Evolutionary conservation across 1,140 invertebrate species (phyloP).

Genomic region (Cryptotermes secundus): DNA sequence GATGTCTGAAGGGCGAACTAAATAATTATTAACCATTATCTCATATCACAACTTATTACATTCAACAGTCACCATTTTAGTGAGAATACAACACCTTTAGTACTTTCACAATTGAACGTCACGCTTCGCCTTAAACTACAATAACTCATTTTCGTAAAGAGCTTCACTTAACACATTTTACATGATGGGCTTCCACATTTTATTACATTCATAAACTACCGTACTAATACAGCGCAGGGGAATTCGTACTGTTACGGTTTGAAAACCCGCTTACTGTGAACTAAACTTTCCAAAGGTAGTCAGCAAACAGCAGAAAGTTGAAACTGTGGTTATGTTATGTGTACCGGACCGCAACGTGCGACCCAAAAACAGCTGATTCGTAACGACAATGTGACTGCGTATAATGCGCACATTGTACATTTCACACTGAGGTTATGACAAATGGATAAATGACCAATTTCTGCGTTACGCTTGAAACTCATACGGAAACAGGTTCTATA

Average conservation of each 20-base stretch:
- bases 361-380: conserved; percentile 27
- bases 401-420: no score
- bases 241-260: neutral
- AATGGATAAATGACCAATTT: no score
- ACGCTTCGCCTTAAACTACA: no score
- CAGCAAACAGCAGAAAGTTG: conserved; percentile 17
- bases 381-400: conserved; percentile 5
- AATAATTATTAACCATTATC: neutral
- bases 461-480: no score
- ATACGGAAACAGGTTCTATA: no score
- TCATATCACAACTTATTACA: neutral
- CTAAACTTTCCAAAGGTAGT: conserved; percentile 12
- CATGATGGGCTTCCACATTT: neutral
- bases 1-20: neutral
- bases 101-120: neutral
- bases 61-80: neutral
- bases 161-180: neutral
- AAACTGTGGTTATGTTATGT: conserved; percentile 27
- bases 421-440: no score
- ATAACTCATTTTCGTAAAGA: no score
- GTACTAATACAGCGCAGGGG: neutral
- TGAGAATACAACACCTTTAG: neutral
- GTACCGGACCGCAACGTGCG: conserved; percentile 22
- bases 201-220: neutral
- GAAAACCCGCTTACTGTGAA: neutral